phyloP scores from a whole-genome alignment of 2,113 vertebrate genomes.

The Machaerirhynchus nigripectus region DNA sequence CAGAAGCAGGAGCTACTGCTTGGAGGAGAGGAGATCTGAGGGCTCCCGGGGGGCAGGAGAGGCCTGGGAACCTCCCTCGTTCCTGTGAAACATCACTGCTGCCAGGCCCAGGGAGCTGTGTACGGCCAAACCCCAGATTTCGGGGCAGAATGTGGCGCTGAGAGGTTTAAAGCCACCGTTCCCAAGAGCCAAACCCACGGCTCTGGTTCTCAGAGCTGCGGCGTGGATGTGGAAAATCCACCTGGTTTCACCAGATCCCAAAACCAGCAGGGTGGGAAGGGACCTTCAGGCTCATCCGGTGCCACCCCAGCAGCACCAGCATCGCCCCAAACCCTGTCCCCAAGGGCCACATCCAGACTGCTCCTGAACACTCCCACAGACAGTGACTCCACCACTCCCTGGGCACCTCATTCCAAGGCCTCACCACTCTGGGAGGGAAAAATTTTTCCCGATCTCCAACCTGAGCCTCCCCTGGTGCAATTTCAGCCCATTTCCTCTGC shows the following conservation, averaged over 20 bases:
- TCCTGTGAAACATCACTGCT: accelerated
- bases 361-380: not conserved
- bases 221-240: accelerated
- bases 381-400: not conserved
- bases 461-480: not conserved
- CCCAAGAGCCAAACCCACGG: not conserved
- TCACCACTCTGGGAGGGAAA: not conserved
- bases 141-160: accelerated
- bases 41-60: not conserved
- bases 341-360: not conserved
- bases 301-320: not conserved
- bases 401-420: not conserved
- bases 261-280: accelerated
- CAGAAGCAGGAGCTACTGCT: not conserved
- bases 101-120: not conserved
- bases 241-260: not conserved
- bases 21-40: not conserved
- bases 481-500: not conserved
- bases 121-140: not conserved
- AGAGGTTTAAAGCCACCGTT: not conserved
- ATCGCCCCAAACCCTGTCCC: not conserved
- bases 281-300: accelerated
- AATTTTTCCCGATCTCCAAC: too few relatives aligned
- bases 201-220: not conserved
- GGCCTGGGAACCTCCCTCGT: not conserved